Evolutionary conservation across 2,888 invertebrate species (phyloP), one percentile per base, ranked within the genome.

Genomic region (Lycia hirtaria): DNA sequence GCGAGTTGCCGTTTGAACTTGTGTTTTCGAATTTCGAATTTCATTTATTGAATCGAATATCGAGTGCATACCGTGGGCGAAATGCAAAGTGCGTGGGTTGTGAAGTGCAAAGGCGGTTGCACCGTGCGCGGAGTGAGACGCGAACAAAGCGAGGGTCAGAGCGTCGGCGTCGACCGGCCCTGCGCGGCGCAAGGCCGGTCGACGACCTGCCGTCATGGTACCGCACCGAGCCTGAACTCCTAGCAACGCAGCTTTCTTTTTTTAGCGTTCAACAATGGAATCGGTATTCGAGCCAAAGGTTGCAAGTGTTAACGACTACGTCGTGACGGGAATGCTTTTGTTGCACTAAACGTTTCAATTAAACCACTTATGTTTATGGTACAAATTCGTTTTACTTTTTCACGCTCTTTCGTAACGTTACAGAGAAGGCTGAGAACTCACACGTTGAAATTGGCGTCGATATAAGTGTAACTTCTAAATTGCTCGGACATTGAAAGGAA

Each of bases 141-240:
- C 71, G 75, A 84, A 86, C 85, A 87, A 85, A 85, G 82, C 83
- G 72, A 80, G 88, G 87, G 87, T 86, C 85, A 85, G 67, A 72
- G 70, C 70, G 72, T 66, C 78, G 76, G 69, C 52, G 49, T 33
- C 59, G 57, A 40, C 50, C 80, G 85, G 86, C 85, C 82, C 80
- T 80, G 84, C 81, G 83, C 82, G 70, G 83, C 82, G 89, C 90
- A 92, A 92, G 91, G 91, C 85, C 91, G 91, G 91, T 87, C 91
- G 85, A 71, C 85, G 89, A 91, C 88, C 90, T 81, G 83, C 72
- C 83, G 76, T 3, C 64, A 61, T 71, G 66, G 74, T 78, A 79
- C 73, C 64, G 79, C 79, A 81, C 80, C 72, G 74, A 73, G 70
- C 72, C 53, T 30, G 63, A 69, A 73, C 75, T 79, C 73, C 69